phyloP scores from a whole-genome alignment of 2,797 vertebrate genomes.

The Uromys caudimaculatus region DNA sequence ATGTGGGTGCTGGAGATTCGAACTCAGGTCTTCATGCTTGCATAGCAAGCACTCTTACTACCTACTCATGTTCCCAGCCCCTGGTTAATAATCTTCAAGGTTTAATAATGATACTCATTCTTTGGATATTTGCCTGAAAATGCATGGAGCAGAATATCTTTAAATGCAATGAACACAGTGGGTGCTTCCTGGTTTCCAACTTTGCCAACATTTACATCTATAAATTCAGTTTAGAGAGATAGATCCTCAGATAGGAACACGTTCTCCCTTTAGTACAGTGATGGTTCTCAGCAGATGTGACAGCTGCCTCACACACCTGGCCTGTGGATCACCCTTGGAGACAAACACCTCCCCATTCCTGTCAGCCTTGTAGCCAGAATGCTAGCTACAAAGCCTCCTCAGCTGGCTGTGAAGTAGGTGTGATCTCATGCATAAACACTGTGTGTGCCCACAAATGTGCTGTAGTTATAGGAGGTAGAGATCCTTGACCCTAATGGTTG shows the following conservation, averaged over 20 bases:
- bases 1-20: not conserved
- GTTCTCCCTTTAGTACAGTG: not conserved
- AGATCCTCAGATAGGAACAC: too few relatives aligned
- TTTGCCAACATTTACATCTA: too few relatives aligned
- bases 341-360: not conserved
- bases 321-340: accelerated
- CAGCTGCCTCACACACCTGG: not conserved
- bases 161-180: not conserved
- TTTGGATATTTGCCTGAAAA: not conserved
- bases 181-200: not conserved
- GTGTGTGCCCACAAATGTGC: not conserved
- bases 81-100: not conserved
- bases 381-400: not conserved
- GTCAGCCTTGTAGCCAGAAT: not conserved
- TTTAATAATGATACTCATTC: slow-evolving; percentile 4
- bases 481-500: not conserved
- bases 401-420: not conserved
- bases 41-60: not conserved
- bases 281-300: not conserved
- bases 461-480: accelerated
- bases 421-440: accelerated
- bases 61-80: not conserved
- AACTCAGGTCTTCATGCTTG: not conserved
- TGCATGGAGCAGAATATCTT: not conserved
- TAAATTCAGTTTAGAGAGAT: not conserved